These are phyloP conservation scores for Acomys russatus DNA, from an alignment of 2,797 vertebrate species.

Conservation along the genomic window DNA sequence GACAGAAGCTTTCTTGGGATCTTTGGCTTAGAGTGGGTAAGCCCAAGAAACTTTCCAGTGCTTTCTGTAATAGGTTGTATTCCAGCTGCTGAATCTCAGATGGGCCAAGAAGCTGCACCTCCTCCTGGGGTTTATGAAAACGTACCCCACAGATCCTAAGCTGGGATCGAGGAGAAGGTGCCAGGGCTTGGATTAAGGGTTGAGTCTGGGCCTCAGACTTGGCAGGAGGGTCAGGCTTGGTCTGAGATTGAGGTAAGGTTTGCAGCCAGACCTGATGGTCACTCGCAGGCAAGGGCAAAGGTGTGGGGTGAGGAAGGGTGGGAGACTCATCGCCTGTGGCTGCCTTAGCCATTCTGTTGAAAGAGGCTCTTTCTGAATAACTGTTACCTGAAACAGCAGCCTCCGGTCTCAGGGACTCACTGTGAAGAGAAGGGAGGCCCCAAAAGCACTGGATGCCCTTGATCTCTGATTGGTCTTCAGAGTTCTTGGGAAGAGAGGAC, in stretches of 20 bases:
- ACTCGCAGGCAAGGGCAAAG: neutral
- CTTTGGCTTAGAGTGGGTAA: neutral
- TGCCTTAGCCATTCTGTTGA: neutral
- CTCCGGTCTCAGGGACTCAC: neutral
- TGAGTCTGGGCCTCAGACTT: neutral
- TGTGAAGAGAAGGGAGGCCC: neutral
- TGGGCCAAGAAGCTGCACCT: neutral
- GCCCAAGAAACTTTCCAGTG: conserved; percentile 21
- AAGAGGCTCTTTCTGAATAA: conserved; percentile 33
- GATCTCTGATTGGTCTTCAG: neutral
- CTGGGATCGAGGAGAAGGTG: neutral
- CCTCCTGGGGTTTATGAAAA: neutral
- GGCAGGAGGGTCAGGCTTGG: neutral
- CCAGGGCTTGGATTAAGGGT: neutral
- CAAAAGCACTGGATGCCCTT: neutral
- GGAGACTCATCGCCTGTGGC: neutral
- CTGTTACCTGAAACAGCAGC: neutral
- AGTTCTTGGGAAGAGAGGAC: neutral
- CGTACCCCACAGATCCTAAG: neutral
- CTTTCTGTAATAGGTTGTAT: conserved; percentile 46
- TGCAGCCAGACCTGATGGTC: neutral
- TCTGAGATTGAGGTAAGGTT: neutral
- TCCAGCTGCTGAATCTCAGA: conserved; percentile 44
- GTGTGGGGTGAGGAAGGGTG: conserved; percentile 88
- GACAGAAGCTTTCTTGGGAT: neutral